Conservation (phyloP, 2,888 invertebrate genomes). For the Thyatira batis region DNA sequence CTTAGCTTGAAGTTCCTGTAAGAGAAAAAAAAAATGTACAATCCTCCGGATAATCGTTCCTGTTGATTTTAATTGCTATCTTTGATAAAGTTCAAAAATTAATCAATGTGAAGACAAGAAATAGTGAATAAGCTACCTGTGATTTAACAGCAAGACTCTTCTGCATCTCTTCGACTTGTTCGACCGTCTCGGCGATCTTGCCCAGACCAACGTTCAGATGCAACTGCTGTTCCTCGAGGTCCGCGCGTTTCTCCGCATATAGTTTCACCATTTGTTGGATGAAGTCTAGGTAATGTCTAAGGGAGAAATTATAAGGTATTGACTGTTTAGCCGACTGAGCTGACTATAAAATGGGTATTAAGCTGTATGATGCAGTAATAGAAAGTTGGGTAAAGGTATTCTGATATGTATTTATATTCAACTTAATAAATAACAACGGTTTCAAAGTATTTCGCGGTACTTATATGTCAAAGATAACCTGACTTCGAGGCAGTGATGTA, state of each 20-base stretch:
- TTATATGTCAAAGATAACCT: too few relatives aligned
- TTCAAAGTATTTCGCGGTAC: too few relatives aligned
- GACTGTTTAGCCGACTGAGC: too few relatives aligned
- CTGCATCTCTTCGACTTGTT: slow-evolving; percentile 99
- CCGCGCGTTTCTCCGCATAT: slow-evolving; percentile 98
- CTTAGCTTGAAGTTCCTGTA: slow-evolving; percentile 94
- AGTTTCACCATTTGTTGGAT: slow-evolving; percentile 99
- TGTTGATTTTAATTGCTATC: background rate
- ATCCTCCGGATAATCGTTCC: background rate
- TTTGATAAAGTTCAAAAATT: too few relatives aligned
- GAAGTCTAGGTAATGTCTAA: slow-evolving; percentile 97
- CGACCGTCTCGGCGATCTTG: slow-evolving; percentile 99
- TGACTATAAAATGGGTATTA: too few relatives aligned
- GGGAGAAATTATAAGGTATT: background rate
- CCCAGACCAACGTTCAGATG: slow-evolving; percentile 99
- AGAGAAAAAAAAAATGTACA: slow-evolving; percentile 1
- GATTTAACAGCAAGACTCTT: slow-evolving; percentile 98
- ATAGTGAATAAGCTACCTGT: slow-evolving; percentile 74
- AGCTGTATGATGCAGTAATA: too few relatives aligned
- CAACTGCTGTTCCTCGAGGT: slow-evolving; percentile 98
- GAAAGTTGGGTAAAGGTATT: too few relatives aligned
- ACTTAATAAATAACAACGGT: too few relatives aligned
- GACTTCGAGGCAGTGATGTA: too few relatives aligned
- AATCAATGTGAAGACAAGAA: background rate
- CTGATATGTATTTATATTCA: too few relatives aligned